Evolutionary conservation across 1,140 invertebrate genomes (phyloP), one percentile per base, ranked within the genome.

Genomic region (Armadillidium nasatum): DNA sequence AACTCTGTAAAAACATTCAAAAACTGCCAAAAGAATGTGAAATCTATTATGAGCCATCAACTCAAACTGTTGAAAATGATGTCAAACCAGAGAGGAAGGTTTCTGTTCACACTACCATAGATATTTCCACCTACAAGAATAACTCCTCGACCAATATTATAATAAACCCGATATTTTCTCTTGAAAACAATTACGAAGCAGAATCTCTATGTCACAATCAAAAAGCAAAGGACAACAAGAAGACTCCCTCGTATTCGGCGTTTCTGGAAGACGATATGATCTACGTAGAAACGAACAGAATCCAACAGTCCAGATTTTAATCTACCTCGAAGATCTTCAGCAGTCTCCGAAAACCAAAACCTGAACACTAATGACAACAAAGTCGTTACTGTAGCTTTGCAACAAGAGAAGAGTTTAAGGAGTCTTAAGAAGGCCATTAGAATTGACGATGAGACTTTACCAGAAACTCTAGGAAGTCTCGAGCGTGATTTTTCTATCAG

Each of bases 131-230:
- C 4, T 60, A 60, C 7, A 60, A 13, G 7, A 60, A 60, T 60
- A 60, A 19, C 50, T 15, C 50, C 1, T 15, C 11, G 11, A 60
- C 50, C 11, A 60, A 60, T 7, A 60, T 60, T 60, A 60, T 60
- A 60, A 60, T 60, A 60, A 60, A 60, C 50, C 50, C 50, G 50
- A 60, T 60, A 60, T 60, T 60, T 19, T 60, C 50, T 60, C 50
- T 60, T 19, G 50, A 60, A 60, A 60, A 60, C 7, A 60, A 60
- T 15, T 60, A 60, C 50, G 50, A 60, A 19, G 50, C 50, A 4
- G 50, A 60, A 60, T 60, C 50, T 19, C 19, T 60, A 4, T 60
- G 50, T 60, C 1, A 60, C 7, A 60, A 60, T 60, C 33, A 33
- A 33, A 60, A 60, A 60, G 7, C 50, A 19, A 60, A 60, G 50